Conservation (phyloP, 30 jellyfish, hydroid and myxozoan genomes). For the Turritopsis rubra region DNA sequence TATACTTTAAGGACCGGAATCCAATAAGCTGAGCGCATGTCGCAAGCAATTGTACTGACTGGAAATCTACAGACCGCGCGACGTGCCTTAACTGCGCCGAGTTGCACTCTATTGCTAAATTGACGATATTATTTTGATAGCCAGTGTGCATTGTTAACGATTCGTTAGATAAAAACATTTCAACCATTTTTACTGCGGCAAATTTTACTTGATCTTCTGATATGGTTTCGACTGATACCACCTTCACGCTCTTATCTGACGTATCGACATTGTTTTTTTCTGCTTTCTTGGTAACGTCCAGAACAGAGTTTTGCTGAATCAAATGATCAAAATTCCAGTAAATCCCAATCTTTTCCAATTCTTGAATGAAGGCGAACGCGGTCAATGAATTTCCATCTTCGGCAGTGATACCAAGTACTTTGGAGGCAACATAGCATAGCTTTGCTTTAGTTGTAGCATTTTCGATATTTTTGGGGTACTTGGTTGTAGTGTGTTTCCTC, state of each 20-base stretch:
- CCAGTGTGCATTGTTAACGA: neutral
- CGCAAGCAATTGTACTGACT: too few relatives aligned
- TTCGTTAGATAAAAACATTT: neutral
- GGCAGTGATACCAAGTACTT: slow-evolving; percentile 1
- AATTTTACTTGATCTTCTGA: neutral
- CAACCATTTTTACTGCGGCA: neutral
- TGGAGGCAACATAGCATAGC: neutral
- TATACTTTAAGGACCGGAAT: too few relatives aligned
- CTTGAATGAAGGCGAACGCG: neutral
- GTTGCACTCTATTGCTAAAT: neutral
- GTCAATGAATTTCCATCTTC: slow-evolving; percentile 16
- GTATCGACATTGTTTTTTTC: neutral
- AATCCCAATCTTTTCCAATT: neutral
- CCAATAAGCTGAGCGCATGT: too few relatives aligned
- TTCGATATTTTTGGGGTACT: neutral
- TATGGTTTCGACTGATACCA: neutral
- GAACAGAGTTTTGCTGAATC: neutral
- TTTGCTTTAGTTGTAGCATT: neutral
- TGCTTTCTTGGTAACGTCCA: neutral
- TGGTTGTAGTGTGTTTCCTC: neutral
- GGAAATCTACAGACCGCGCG: too few relatives aligned
- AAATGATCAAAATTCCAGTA: neutral
- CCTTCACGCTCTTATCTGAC: neutral
- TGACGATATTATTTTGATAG: neutral
- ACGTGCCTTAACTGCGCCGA: too few relatives aligned